Evolutionary conservation across 2,113 vertebrate species (phyloP).

Genomic region (Salvelinus namaycush): DNA sequence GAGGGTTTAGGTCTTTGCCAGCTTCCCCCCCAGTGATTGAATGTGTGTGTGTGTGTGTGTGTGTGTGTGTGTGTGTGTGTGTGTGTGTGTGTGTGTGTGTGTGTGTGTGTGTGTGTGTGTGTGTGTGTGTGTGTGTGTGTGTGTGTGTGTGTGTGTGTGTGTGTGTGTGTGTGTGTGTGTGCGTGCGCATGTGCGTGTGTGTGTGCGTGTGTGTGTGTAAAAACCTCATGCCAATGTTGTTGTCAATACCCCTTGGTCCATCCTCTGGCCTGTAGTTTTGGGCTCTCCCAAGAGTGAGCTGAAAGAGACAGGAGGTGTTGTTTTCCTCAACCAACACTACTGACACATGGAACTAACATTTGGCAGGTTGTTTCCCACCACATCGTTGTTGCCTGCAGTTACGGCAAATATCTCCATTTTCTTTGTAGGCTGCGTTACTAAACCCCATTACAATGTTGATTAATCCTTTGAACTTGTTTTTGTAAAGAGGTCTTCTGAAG

Average conservation of each 20-base stretch:
- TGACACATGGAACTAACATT: background rate
- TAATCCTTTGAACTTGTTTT: no score
- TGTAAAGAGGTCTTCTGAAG: no score
- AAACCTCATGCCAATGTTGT: slow-evolving; percentile 25
- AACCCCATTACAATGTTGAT: no score
- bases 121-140: background rate
- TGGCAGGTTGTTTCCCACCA: no score
- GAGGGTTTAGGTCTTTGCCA: slow-evolving; percentile 30
- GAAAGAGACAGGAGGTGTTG: background rate
- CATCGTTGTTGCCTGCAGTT: no score
- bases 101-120: background rate
- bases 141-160: background rate
- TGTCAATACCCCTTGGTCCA: slow-evolving; percentile 30
- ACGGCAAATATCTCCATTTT: no score
- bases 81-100: background rate
- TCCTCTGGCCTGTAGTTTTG: slow-evolving; percentile 15
- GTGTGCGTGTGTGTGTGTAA: no score
- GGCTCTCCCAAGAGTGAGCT: slow-evolving; percentile 15
- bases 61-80: background rate
- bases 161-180: background rate
- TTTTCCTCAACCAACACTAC: background rate
- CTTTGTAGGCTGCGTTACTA: no score
- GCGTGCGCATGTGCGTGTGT: background rate
- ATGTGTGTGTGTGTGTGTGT: background rate
- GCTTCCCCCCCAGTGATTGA: background rate